These are phyloP conservation scores for Drusus annulatus DNA, from an alignment of 1,140 invertebrate species.

Conservation along the genomic window DNA sequence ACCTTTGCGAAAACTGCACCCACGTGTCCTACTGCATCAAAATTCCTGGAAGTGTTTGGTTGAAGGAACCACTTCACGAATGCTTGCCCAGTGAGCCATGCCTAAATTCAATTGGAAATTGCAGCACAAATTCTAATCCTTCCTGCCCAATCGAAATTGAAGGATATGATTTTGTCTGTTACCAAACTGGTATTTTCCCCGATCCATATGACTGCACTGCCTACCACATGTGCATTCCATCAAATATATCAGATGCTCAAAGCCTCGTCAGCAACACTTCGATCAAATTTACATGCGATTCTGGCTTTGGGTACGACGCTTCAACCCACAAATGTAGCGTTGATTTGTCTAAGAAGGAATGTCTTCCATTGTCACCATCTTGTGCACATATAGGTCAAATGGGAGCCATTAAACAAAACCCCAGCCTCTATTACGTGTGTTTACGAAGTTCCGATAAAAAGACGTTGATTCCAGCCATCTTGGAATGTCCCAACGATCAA, in stretches of 20 bases:
- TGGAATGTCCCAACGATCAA: constrained; percentile 26
- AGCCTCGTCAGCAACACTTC: neutral
- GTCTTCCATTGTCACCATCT: neutral
- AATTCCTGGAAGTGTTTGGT: neutral
- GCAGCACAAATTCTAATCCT: constrained; percentile 30
- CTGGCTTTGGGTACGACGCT: constrained; percentile 37
- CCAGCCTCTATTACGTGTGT: constrained; percentile 48
- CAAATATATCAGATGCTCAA: neutral
- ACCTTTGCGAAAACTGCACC: constrained; percentile 39
- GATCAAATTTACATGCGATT: constrained; percentile 18
- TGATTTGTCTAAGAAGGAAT: neutral
- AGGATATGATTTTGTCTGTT: constrained; percentile 39
- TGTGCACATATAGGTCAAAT: neutral
- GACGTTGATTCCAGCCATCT: constrained; percentile 12
- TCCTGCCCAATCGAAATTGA: constrained; percentile 15
- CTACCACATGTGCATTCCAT: constrained; percentile 65
- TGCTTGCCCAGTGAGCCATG: constrained; percentile 38
- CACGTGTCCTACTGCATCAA: constrained; percentile 24
- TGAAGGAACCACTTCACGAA: neutral
- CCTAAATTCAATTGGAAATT: neutral
- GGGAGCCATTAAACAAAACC: constrained; percentile 10
- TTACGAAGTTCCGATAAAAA: neutral
- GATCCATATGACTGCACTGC: constrained; percentile 65
- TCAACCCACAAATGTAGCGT: constrained; percentile 8
- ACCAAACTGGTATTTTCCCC: constrained; percentile 62